phyloP scores from a whole-genome alignment of 2,113 vertebrate genomes.

The Pseudorectes ferrugineus region DNA sequence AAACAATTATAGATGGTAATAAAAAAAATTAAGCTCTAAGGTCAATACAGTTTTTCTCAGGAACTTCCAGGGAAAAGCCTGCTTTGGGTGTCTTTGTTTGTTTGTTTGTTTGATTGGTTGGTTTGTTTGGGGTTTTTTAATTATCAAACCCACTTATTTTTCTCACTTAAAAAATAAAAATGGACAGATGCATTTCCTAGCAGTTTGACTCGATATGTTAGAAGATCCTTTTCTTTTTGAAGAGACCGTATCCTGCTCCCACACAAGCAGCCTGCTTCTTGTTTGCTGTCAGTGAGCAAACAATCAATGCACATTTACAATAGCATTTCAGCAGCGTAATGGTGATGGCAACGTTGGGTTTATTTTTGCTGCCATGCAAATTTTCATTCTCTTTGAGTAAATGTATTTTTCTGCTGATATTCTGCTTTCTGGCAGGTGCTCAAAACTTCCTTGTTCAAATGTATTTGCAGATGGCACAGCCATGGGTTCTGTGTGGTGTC shows the following conservation, averaged over 20 bases:
- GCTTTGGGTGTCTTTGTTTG: background rate
- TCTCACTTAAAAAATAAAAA: background rate
- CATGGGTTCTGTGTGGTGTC: background rate
- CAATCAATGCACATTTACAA: background rate
- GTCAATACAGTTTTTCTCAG: background rate
- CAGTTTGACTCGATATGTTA: background rate
- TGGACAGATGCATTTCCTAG: background rate
- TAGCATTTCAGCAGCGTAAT: background rate
- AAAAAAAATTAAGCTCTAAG: background rate
- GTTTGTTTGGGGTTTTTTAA: background rate
- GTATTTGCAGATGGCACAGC: conserved; percentile 28
- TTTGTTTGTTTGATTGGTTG: background rate
- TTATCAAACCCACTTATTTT: background rate
- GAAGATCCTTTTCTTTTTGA: background rate
- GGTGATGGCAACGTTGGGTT: background rate
- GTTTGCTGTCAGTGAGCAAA: background rate
- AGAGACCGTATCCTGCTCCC: background rate
- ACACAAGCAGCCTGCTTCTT: background rate
- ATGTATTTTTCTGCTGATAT: conserved; percentile 34
- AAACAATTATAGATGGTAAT: background rate
- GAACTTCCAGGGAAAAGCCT: background rate
- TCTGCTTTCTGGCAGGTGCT: conserved; percentile 39
- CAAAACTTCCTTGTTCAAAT: conserved; percentile 25
- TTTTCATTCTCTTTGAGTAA: conserved; percentile 27
- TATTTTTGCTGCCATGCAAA: conserved; percentile 43